Base-by-base conservation (phyloP, 2,797 vertebrate species). In the Sylvilagus floridanus region DNA sequence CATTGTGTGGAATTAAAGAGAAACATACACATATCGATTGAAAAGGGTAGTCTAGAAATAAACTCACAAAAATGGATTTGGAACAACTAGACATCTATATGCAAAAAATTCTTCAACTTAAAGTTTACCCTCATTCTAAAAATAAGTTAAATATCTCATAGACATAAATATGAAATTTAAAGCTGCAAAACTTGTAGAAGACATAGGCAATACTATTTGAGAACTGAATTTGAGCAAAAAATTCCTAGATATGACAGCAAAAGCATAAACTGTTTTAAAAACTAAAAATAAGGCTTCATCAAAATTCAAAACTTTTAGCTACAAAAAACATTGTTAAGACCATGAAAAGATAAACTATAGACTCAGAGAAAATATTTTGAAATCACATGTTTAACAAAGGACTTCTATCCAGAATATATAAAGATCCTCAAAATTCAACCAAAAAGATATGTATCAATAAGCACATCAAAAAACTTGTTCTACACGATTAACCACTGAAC, bases 351-450 rank as follows among this genome's bases (percentile, higher is more conserved):
- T 12, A 83, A 86, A 28, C 65, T 72, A 90, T 12, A 94, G 13
- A 73, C 12, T 54, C 26, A 32, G 54, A 79, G 52, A 81, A 95
- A 94, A 75, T 84, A 57, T 84, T 87, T 84, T 90, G 62, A 84
- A 92, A 81, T 84, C 50, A 90, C 37, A n/a, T 90, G 17, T 57
- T 66, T 76, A 73, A 90, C 72, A 94, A 87, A 92, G 30, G n/a
- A 71, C 50, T 79, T 92, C 9, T 62, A 73, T 84, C 57, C 68
- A 92, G 22, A 65, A 90, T 90, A 84, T 19, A 60, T 14, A 54
- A 79, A 88, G 19, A 72, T 57, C 17, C 17, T 57, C 54, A 57
- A 57, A 57, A 57, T 42, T 92, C 13, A 78, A 13, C 76, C 71
- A 77, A 83, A 12, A 47, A 21, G 17, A 83, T 50, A 63, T n/a